Evolutionary conservation across 2,797 vertebrate species (phyloP).

Genomic region (Hyperoplus lanceolatus): DNA sequence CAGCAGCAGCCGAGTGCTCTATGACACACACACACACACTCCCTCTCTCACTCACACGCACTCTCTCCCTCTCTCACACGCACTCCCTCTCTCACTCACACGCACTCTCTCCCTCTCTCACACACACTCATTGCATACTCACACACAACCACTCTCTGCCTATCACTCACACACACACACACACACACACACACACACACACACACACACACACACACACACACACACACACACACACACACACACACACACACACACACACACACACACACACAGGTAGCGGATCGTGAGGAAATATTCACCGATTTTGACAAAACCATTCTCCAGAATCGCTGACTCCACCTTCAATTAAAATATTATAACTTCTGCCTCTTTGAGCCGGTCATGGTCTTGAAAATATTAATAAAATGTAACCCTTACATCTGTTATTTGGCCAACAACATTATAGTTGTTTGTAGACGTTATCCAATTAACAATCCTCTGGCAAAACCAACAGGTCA

Average conservation of each 20-base stretch:
- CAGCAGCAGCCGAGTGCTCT: slow-evolving; percentile 36
- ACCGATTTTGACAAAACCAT: too few species aligned
- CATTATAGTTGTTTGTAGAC: neutral
- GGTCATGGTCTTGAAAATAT: neutral
- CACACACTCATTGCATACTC: too few species aligned
- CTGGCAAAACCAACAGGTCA: neutral
- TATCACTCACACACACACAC: slow-evolving; percentile 13
- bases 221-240: neutral
- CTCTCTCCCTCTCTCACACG: too few species aligned
- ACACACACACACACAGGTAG: too few species aligned
- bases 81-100: neutral
- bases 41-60: neutral
- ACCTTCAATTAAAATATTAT: too few species aligned
- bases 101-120: too few species aligned
- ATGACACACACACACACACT: slow-evolving; percentile 14
- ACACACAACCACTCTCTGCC: neutral
- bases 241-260: too few species aligned
- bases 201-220: neutral
- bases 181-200: slow-evolving; percentile 24
- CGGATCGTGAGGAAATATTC: too few species aligned
- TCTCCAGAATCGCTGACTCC: too few species aligned
- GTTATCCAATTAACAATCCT: neutral
- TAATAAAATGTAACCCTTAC: neutral
- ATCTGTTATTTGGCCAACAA: neutral
- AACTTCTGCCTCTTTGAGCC: neutral